Conservation (phyloP, 2,888 invertebrate genomes). For the Brenthis ino region DNA sequence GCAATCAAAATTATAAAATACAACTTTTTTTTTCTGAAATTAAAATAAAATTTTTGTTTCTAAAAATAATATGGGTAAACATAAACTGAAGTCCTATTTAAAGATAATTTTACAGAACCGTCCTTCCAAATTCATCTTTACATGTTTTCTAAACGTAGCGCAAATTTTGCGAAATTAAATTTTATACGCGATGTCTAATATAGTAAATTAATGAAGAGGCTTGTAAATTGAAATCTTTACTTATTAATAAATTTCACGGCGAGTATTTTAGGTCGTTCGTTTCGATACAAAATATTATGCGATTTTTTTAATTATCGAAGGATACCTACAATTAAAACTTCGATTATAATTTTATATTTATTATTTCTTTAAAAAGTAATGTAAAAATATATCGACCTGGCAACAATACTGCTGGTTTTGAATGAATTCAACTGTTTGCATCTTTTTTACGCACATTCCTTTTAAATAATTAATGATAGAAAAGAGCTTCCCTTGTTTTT, state of each 20-base stretch:
- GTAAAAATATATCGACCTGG: too few relatives aligned
- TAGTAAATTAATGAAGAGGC: neutral
- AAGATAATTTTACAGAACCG: slow-evolving; percentile 1
- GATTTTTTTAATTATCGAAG: too few relatives aligned
- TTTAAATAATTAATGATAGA: too few relatives aligned
- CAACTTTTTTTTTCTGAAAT: neutral
- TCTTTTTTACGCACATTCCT: too few relatives aligned
- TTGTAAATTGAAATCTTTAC: neutral
- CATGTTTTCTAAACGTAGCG: slow-evolving; percentile 2
- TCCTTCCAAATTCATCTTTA: slow-evolving; percentile 3
- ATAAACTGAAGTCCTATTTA: neutral
- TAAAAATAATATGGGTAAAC: neutral
- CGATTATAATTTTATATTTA: too few relatives aligned
- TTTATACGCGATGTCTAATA: slow-evolving; percentile 1
- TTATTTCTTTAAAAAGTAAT: too few relatives aligned
- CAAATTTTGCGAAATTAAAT: slow-evolving; percentile 8
- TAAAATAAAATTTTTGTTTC: neutral
- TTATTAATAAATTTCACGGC: neutral
- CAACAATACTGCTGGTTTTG: too few relatives aligned
- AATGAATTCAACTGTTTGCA: too few relatives aligned
- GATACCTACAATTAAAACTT: too few relatives aligned
- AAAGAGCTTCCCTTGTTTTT: neutral
- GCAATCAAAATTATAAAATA: neutral
- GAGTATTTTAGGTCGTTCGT: neutral
- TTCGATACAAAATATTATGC: too few relatives aligned